These are phyloP conservation scores for Camponotus pennsylvanicus DNA, from an alignment of 1,140 invertebrate species.

Conservation along the genomic window DNA sequence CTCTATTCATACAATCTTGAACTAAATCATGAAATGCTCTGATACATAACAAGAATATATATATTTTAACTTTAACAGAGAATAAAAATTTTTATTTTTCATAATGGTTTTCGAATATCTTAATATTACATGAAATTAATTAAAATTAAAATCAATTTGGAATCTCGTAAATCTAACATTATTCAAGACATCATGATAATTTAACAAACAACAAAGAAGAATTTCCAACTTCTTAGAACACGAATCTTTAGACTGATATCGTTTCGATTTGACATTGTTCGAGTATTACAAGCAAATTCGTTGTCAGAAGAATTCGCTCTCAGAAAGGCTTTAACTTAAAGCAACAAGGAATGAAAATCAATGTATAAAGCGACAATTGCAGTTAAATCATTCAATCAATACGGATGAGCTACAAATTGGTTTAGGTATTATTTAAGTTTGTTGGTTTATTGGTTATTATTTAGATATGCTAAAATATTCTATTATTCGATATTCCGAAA, in stretches of 20 bases:
- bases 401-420: not conserved
- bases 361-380: slow-evolving; percentile 18
- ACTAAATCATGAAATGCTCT: not conserved
- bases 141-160: not conserved
- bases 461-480: not conserved
- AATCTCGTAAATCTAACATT: not conserved
- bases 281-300: slow-evolving; percentile 20
- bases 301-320: not conserved
- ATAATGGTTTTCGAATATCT: not conserved
- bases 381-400: slow-evolving; percentile 21
- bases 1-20: not conserved
- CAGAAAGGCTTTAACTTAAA: slow-evolving; percentile 11
- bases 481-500: not conserved
- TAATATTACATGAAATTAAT: not conserved
- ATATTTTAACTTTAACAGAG: not conserved
- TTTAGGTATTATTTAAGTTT: not conserved
- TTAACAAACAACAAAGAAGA: slow-evolving; percentile 23
- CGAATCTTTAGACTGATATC: slow-evolving; percentile 4
- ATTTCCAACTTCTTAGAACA: slow-evolving; percentile 19
- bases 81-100: not conserved
- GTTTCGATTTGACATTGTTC: slow-evolving; percentile 9
- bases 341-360: slow-evolving; percentile 30
- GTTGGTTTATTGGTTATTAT: too few species aligned
- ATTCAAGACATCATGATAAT: not conserved
- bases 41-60: not conserved